Evolutionary conservation across 2,888 invertebrate species (phyloP), one percentile per base, ranked within the genome.

Genomic region (Pammene fasciana): DNA sequence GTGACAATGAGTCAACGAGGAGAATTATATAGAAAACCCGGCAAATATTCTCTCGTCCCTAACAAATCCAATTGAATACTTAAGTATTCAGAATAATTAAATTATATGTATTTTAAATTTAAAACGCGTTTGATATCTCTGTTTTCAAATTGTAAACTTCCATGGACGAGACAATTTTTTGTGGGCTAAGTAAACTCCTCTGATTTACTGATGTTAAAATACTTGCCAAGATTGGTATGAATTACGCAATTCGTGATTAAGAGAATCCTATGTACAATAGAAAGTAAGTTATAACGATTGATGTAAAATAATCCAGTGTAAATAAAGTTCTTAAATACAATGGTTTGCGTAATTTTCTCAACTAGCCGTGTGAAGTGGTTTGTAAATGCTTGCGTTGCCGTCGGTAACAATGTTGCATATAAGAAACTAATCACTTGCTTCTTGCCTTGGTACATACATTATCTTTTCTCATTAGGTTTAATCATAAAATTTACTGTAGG

Each of bases 221-320:
- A 68, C 76, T 75, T 74, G 73, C 76, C 76, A 79, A 73, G 62
- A 74, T 78, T 76, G 77, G 75, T 81, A 73, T 81, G 79, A 77
- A 73, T 78, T 75, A 73, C 60, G 72, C 60, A 72, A 68, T 68
- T 57, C 59, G 67, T 71, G 70, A 71, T 70, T 56, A 65, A 72
- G 79, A 77, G 75, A 77, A 75, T 79, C 78, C 74, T 83, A 81
- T 79, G 78, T 86, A 83, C 83, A 84, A 82, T 87, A 86, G 84
- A 78, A 74, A 64, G 55, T 87, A 87, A 88, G 87, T 85, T 88
- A 85, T 82, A 83, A 85, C 74, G 76, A 82, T 86, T 88, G 85
- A 85, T 91, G 89, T 92, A 90, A 89, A 89, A 89, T 91, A 90
- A 83, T 86, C 82, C 87, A 88, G 84, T 92, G 92, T 92, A 92